Base-by-base conservation (phyloP, 2,113 vertebrate species). In the Zosterops hypoxanthus region DNA sequence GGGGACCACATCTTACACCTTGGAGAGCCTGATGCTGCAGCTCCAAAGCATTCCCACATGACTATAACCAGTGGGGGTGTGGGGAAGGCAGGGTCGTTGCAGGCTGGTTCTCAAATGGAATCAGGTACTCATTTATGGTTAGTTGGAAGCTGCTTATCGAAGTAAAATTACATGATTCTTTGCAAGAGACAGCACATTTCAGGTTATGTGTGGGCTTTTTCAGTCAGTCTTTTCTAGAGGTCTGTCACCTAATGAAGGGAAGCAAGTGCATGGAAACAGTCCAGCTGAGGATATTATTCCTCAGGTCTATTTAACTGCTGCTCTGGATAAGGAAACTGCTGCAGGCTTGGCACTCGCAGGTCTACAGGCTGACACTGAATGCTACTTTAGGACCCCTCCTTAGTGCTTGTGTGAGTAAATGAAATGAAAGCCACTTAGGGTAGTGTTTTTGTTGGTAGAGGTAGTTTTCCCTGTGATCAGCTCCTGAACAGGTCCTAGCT, bases 41-140 rank as follows among this genome's bases (percentile, higher is more conserved):
- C 25, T 92, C 42, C 1, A 5, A 19, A 63, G 47, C 39, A 17
- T 63, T 36, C 21, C 19, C 34, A 7, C 0, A 0, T 41, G 34
- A 47, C 14, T 72, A 8, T 34, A 68, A 68, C 21, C 36, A 56
- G 1, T 0, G 4, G 4, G 5, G 5, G 5, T 44, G 18, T 44
- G 70, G 69, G 42, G 36, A 29, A 0, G 0, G 49, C 56, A 66
- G 11, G 46, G 42, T 84, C 55, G 16, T 7, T 49, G 42, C 56
- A 70, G 60, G 52, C 39, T 65, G 63, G 47, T 26, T 41, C 36
- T 91, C 25, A 39, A 0, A 1, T 57, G 73, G 65, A 70, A 42
- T 87, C 33, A 55, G 42, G 17, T 49, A 16, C 59, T 83, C 7
- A 3, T 55, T 71, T 59, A 36, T n/a, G 26, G 16, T 55, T 70